Evolutionary conservation across 2,113 vertebrate species (phyloP), one percentile per base, ranked within the genome.

Genomic region (Triplophysa rosa): DNA sequence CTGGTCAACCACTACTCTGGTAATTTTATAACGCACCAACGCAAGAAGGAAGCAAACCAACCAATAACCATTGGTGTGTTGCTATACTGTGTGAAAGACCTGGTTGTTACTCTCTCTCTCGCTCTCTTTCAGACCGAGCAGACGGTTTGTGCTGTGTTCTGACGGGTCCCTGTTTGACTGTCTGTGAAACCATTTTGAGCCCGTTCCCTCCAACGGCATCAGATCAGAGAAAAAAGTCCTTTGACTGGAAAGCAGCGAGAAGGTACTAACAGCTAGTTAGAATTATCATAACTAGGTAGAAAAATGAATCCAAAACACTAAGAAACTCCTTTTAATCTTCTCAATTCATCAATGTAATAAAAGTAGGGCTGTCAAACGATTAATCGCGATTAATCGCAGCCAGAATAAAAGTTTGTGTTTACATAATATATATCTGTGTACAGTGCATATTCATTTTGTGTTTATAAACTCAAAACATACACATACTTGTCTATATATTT

Each of bases 1-100:
- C 91, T 96, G 5, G 94, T 96, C 37, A 95, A 93, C 56, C 94
- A 96, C 91, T 96, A 96, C 81, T 95, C 94, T 12, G 95, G 95
- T 96, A 92, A 42, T 23, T n/a, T 75, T 23, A 47, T 37, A 47
- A 66, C 42, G 8, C 19, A 16, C 6, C 6, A 14, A 14, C 33
- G 33, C 33, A 37, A 37, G 33, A 37, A 37, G 0, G 6, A 37
- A 37, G 6, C 52, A 67, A 4, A 62, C 21, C 6, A 24, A 65
- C 42, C 2, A 40, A 23, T 1, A 64, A 8, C 21, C 2, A 21
- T 42, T 24, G 19, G n/a, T 42, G n/a, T 9, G 12, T 5, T 63
- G n/a, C 56, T 62, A 42, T 26, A 67, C 33, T 8, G 29, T 45
- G 12, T 47, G 5, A 71, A 47, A 62, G 10, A 33, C n/a, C 17